Evolutionary conservation across 1,140 invertebrate species (phyloP).

Genomic region (Potamilus streckersoni): DNA sequence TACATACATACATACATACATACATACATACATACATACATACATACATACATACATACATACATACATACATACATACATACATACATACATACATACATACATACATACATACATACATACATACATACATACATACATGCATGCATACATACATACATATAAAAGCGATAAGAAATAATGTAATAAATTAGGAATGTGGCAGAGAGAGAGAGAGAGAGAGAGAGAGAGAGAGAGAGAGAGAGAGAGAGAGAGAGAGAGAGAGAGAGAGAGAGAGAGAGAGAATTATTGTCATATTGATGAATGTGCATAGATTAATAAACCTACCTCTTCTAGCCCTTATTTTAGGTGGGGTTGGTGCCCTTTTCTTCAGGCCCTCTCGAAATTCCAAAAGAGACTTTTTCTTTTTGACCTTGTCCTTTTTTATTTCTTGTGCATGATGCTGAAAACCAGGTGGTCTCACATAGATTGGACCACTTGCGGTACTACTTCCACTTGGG

Average conservation of each 20-base stretch:
- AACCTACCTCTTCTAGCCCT: conserved; percentile 58
- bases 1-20: no score
- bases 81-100: no score
- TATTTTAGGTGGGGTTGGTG: conserved; percentile 59
- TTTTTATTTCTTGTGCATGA: conserved; percentile 62
- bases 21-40: no score
- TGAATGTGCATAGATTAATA: background rate
- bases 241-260: background rate
- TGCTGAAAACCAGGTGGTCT: conserved; percentile 66
- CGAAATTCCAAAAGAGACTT: conserved; percentile 47
- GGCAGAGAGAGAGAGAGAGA: no score
- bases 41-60: no score
- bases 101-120: no score
- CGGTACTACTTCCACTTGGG: conserved; percentile 64
- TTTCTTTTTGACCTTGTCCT: conserved; percentile 55
- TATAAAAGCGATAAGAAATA: no score
- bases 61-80: no score
- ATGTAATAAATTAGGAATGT: background rate
- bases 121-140: background rate
- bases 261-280: background rate
- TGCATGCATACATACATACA: no score
- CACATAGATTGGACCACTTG: conserved; percentile 67
- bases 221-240: background rate
- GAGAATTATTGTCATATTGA: background rate
- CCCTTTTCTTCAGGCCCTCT: conserved; percentile 53